A percentile compares a stretch with the other conserved stretches of the same genome.
Conservation (phyloP, 1,140 invertebrate species). For the Acromyrmex echinatior region DNA sequence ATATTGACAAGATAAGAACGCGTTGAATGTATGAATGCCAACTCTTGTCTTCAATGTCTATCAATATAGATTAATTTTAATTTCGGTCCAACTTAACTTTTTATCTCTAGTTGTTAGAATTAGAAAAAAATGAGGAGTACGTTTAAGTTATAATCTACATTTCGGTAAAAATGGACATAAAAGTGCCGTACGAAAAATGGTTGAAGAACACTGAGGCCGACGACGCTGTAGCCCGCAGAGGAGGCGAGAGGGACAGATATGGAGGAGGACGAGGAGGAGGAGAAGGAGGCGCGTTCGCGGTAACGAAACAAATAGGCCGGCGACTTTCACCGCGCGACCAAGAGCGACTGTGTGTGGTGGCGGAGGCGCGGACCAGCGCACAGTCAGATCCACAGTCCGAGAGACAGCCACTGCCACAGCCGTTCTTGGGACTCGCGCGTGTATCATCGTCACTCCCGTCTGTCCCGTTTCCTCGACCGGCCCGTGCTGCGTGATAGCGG, state of each 20-base stretch:
- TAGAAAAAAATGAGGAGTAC: no score
- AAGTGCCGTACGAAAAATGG: slow-evolving; percentile 15
- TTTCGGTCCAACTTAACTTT: no score
- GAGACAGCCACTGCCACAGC: slow-evolving; percentile 16
- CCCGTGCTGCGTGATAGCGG: neutral
- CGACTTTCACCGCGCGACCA: slow-evolving; percentile 83
- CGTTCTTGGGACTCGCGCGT: neutral
- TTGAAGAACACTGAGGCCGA: slow-evolving; percentile 31
- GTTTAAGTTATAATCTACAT: no score
- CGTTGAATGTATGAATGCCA: no score
- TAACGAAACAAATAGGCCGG: slow-evolving; percentile 85
- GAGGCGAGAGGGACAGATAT: slow-evolving; percentile 7
- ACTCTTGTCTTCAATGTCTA: no score
- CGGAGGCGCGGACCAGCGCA: slow-evolving; percentile 61
- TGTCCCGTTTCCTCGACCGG: neutral
- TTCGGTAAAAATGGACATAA: neutral
- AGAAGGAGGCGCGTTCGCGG: slow-evolving; percentile 73
- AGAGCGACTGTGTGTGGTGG: slow-evolving; percentile 69
- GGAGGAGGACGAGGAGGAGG: slow-evolving; percentile 1
- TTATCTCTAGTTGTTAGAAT: no score
- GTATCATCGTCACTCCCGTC: slow-evolving; percentile 21
- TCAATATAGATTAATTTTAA: no score
- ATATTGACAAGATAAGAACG: no score
- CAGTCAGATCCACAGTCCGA: slow-evolving; percentile 57
- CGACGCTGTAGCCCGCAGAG: neutral